Evolutionary conservation across 1,140 invertebrate species (phyloP).

Genomic region (Hylaeus anthracinus): DNA sequence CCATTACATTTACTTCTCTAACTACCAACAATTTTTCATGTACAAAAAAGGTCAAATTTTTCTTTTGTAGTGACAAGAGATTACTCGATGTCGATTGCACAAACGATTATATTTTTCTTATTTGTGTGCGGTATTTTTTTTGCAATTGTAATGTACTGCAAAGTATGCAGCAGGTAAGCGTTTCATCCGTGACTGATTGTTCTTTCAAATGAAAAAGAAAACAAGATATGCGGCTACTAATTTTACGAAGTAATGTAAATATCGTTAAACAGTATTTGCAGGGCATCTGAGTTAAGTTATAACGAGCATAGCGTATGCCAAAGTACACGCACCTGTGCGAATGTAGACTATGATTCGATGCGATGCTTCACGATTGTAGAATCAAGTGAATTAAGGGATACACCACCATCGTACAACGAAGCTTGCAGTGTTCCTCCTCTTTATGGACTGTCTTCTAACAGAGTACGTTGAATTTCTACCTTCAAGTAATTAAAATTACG

Average conservation of each 20-base stretch:
- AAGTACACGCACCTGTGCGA: not conserved
- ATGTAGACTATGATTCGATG: not conserved
- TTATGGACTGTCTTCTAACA: conserved; percentile 38
- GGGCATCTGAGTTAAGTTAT: not conserved
- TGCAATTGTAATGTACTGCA: conserved; percentile 55
- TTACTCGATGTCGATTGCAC: conserved; percentile 41
- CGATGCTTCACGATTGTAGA: not conserved
- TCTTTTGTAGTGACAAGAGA: conserved; percentile 53
- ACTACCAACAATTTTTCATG: too few relatives aligned
- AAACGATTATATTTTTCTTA: conserved; percentile 58
- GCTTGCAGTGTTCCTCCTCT: conserved; percentile 58
- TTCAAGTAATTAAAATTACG: not conserved
- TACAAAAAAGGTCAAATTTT: not conserved
- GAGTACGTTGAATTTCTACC: conserved; percentile 38
- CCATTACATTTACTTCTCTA: too few relatives aligned
- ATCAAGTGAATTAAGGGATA: not conserved
- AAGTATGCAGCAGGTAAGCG: conserved; percentile 59
- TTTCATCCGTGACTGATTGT: too few relatives aligned
- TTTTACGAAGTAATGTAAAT: not conserved
- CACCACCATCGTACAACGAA: conserved; percentile 54
- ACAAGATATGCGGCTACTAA: not conserved
- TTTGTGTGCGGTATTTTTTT: conserved; percentile 56
- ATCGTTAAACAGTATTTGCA: not conserved
- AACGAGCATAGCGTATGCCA: not conserved
- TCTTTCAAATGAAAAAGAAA: not conserved